Evolutionary conservation across 2,113 vertebrate genomes (phyloP), one percentile per base, ranked within the genome.

Genomic region (Crypturellus undulatus): DNA sequence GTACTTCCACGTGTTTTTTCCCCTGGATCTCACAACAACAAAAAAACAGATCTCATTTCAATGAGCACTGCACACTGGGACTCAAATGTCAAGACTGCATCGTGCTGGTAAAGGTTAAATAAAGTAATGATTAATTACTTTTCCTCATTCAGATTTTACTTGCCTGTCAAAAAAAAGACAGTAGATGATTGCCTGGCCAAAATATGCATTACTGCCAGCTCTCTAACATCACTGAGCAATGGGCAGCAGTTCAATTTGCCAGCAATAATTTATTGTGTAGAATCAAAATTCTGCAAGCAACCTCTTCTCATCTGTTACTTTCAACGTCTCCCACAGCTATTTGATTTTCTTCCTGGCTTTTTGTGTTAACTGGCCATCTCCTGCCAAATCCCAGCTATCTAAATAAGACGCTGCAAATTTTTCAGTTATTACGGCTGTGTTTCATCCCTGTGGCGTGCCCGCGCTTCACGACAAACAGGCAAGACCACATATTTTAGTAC

Each of bases 311-410:
- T 84, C 83, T 94, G 85, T 91, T 92, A 84, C 45, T 63, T 96
- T 91, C 73, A 92, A 64, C 42, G 40, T 89, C 77, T 95, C 93
- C 65, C 36, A 51, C 25, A 75, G 71, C 60, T 92, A 69, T 90
- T 96, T 92, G 58, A 89, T 96, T 94, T 92, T 95, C 90, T 96
- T 90, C 49, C 65, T 87, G 62, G 58, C 45, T 96, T 94, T 94
- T 91, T 15, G 11, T 85, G 68, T 58, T 92, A 93, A 89, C 68
- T 91, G 93, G 83, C 79, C 56, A 56, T 16, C 81, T 83, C 84
- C 77, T 96, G 78, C 85, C 85, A 91, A 59, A 86, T 51, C 71
- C 59, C 83, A 92, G 75, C 75, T 47, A 73, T 21, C 38, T 45
- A 51, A 90, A 45, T 68, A 64, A 68, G 65, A 5, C 28, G 64